Conservation (phyloP, 2,888 invertebrate genomes). For the Tinea semifulvella region DNA sequence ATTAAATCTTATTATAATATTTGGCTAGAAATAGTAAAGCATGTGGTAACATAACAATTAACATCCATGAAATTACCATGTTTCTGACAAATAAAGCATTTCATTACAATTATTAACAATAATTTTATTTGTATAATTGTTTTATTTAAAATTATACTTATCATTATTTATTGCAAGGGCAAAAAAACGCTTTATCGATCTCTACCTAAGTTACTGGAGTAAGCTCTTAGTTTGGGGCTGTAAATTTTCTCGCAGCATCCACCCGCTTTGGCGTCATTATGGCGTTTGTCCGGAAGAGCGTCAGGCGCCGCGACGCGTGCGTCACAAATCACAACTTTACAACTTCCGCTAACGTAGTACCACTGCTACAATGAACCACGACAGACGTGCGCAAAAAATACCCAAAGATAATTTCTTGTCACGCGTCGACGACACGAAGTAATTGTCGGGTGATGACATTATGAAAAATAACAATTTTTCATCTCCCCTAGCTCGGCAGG, state of each 20-base stretch:
- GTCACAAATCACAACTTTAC: constrained; percentile 69
- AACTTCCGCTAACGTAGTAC: constrained; percentile 54
- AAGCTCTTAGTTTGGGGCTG: too few relatives aligned
- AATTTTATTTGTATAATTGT: too few relatives aligned
- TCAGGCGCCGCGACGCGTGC: constrained; percentile 64
- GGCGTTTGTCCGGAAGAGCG: constrained; percentile 51
- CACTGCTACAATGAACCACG: constrained; percentile 32
- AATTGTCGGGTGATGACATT: constrained; percentile 60
- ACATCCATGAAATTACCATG: too few relatives aligned
- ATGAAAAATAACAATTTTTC: constrained; percentile 62
- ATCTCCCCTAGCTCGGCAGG: constrained; percentile 30
- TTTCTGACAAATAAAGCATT: too few relatives aligned
- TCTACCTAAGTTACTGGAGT: too few relatives aligned
- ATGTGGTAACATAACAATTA: too few relatives aligned
- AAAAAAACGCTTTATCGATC: too few relatives aligned
- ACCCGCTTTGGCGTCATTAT: constrained; percentile 42
- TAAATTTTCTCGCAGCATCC: constrained; percentile 16
- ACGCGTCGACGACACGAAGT: constrained; percentile 45
- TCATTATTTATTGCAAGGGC: too few relatives aligned
- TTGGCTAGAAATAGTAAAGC: too few relatives aligned
- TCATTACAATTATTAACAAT: too few relatives aligned
- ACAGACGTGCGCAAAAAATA: constrained; percentile 41
- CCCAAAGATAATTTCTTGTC: constrained; percentile 45
- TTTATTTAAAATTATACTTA: too few relatives aligned
- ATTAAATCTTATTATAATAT: too few relatives aligned